These are phyloP conservation scores for Nibea coibor DNA, from an alignment of 2,113 vertebrate species.

Conservation along the genomic window DNA sequence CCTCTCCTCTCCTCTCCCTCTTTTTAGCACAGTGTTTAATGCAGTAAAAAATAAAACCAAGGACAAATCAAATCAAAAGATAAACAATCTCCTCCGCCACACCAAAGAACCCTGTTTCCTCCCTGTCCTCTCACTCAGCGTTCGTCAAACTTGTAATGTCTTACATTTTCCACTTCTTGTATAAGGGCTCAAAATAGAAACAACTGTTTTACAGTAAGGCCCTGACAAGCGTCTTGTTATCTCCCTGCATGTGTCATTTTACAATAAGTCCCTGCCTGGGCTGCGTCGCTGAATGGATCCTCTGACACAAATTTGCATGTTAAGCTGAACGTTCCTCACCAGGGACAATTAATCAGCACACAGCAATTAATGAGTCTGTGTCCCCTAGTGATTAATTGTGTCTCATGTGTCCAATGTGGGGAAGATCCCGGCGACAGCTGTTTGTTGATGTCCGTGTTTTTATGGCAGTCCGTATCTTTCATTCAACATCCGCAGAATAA, in stretches of 20 bases:
- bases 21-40: slow-evolving; percentile 17
- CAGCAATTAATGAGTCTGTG: slow-evolving; percentile 76
- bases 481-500: slow-evolving; percentile 4
- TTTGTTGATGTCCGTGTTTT: slow-evolving; percentile 69
- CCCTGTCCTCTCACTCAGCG: neutral
- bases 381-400: slow-evolving; percentile 79
- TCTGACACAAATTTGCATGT: slow-evolving; percentile 81
- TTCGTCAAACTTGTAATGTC: slow-evolving; percentile 48
- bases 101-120: slow-evolving; percentile 16
- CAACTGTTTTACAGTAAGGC: slow-evolving; percentile 60
- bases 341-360: slow-evolving; percentile 78
- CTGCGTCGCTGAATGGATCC: slow-evolving; percentile 58
- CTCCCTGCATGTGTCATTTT: slow-evolving; percentile 67
- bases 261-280: slow-evolving; percentile 64
- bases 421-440: slow-evolving; percentile 72
- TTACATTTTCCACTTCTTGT: slow-evolving; percentile 43
- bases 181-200: slow-evolving; percentile 63
- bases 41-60: slow-evolving; percentile 34
- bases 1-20: neutral
- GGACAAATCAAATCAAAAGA: slow-evolving; percentile 36
- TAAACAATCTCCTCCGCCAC: slow-evolving; percentile 18
- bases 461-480: slow-evolving; percentile 37
- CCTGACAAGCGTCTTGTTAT: slow-evolving; percentile 68
- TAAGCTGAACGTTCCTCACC: slow-evolving; percentile 70
- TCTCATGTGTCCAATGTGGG: slow-evolving; percentile 69